Conservation (phyloP, 2,797 vertebrate species). For the Alcedo atthis region DNA sequence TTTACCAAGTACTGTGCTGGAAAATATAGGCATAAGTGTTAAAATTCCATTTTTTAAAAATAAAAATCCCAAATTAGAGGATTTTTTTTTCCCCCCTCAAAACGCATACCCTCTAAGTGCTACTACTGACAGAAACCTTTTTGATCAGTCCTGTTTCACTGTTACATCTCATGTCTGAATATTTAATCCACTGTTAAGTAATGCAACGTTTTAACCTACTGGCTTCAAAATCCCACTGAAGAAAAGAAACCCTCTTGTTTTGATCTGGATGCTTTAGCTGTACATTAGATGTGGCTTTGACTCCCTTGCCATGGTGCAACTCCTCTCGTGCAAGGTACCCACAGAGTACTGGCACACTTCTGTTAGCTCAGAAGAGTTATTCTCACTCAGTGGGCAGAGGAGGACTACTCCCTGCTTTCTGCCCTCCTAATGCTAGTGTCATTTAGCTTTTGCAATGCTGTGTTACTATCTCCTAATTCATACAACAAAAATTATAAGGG, state of each 20-base stretch:
- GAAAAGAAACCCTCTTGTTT: background rate
- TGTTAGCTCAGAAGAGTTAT: background rate
- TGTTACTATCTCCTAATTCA: background rate
- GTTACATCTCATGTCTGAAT: background rate
- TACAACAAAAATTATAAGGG: background rate
- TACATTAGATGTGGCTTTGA: background rate
- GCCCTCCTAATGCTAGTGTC: background rate
- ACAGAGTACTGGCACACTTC: background rate
- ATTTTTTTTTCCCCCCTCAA: background rate
- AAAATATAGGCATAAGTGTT: background rate
- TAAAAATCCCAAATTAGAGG: background rate
- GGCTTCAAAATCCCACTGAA: background rate
- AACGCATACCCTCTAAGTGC: background rate
- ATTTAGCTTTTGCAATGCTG: background rate
- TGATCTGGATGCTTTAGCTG: background rate
- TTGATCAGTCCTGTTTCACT: background rate
- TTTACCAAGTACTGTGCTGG: background rate
- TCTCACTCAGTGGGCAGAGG: background rate
- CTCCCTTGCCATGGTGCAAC: rapidly evolving
- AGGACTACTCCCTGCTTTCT: background rate
- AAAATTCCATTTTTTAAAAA: background rate
- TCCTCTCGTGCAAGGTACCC: background rate
- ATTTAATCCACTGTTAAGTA: background rate
- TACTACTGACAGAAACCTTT: background rate
- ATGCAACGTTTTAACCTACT: background rate